Conservation (phyloP, 2,888 invertebrate species). For the Erpobdella octoculata region DNA sequence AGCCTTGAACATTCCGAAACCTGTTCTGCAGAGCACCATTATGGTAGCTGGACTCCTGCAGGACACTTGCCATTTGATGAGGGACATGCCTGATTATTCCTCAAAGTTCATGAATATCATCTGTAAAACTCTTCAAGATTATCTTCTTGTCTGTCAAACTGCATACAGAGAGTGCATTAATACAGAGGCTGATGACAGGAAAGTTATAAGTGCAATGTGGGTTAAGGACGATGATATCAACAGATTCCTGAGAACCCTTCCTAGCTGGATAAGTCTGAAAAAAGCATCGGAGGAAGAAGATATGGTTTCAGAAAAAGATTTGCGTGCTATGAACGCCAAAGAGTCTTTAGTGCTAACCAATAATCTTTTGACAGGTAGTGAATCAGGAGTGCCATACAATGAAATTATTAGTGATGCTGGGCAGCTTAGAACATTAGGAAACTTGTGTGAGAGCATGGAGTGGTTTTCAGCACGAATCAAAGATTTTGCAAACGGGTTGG, state of each 20-base stretch:
- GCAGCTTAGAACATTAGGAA: constrained; percentile 73
- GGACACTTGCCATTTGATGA: constrained; percentile 64
- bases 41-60: constrained; percentile 63
- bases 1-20: constrained; percentile 60
- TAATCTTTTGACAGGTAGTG: constrained; percentile 65
- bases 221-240: constrained; percentile 86
- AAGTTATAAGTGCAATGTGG: constrained; percentile 72
- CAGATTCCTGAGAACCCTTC: constrained; percentile 65
- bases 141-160: constrained; percentile 66
- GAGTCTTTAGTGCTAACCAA: constrained; percentile 88
- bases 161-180: constrained; percentile 63
- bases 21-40: constrained; percentile 62
- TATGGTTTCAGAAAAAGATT: constrained; percentile 68
- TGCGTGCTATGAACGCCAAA: constrained; percentile 69
- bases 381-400: constrained; percentile 71
- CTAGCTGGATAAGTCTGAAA: constrained; percentile 59
- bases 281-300: constrained; percentile 42
- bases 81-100: constrained; percentile 66
- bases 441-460: constrained; percentile 84
- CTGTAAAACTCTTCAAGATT: constrained; percentile 64
- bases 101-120: constrained; percentile 68
- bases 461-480: constrained; percentile 68
- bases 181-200: constrained; percentile 65
- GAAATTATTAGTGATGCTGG: constrained; percentile 79
- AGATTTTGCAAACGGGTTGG: constrained; percentile 56